These are phyloP conservation scores for Drosophila murphyi DNA, from an alignment of 1,140 invertebrate genomes.

Conservation along the genomic window DNA sequence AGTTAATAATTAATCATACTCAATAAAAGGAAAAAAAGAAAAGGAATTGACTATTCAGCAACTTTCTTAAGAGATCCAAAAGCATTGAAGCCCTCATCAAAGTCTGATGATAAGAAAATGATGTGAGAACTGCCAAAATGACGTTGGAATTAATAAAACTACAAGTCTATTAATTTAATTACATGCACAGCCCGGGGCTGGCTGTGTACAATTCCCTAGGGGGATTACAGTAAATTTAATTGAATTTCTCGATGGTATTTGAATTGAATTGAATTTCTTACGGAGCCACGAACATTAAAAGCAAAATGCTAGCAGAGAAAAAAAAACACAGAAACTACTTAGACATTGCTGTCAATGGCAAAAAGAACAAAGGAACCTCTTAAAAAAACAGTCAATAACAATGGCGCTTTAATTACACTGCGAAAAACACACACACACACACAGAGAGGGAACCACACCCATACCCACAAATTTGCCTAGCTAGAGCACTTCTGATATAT, in stretches of 20 bases:
- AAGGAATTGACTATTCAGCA: not conserved
- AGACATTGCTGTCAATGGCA: slow-evolving; percentile 12
- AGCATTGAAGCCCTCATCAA: too few species aligned
- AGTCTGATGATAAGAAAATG: too few species aligned
- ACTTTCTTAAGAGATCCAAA: not conserved
- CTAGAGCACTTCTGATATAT: not conserved
- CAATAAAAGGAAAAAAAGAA: too few species aligned
- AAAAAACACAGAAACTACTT: too few species aligned
- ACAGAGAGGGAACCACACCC: not conserved
- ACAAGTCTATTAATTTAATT: slow-evolving; percentile 12
- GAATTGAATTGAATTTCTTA: not conserved
- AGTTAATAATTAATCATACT: not conserved
- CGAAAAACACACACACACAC: not conserved
- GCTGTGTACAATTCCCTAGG: not conserved
- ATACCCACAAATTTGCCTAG: too few species aligned
- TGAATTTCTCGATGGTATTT: slow-evolving; percentile 16
- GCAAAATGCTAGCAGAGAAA: not conserved
- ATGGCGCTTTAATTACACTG: slow-evolving; percentile 9
- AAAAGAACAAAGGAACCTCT: not conserved
- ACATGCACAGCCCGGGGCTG: not conserved
- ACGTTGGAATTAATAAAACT: not conserved
- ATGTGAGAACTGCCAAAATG: too few species aligned
- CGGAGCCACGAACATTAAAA: not conserved
- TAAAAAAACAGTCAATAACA: slow-evolving; percentile 26
- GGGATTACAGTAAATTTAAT: slow-evolving; percentile 25